Evolutionary conservation across 2,797 vertebrate genomes (phyloP).

Genomic region (Allobates femoralis): DNA sequence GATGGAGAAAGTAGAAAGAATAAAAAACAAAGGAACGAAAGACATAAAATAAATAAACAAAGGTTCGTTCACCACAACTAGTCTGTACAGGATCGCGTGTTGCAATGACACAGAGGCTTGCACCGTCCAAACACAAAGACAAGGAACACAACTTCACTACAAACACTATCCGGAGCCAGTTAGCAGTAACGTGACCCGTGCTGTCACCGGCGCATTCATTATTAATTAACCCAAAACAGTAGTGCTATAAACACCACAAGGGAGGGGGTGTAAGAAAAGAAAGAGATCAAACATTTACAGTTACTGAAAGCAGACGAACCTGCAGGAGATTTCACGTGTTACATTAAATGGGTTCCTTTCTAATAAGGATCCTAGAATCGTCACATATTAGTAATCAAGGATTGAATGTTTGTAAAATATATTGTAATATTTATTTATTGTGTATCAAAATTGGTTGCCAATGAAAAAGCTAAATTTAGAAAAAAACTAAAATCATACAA

Average conservation of each 20-base stretch:
- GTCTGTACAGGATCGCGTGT: not conserved
- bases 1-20: not conserved
- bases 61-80: not conserved
- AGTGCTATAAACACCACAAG: slow-evolving; percentile 65
- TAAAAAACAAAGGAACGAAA: too few species aligned
- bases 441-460: too few species aligned
- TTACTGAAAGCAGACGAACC: slow-evolving; percentile 13
- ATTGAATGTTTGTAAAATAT: too few species aligned
- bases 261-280: slow-evolving; percentile 46
- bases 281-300: slow-evolving; percentile 35
- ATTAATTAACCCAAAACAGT: slow-evolving; percentile 79
- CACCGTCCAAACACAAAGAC: slow-evolving; percentile 61
- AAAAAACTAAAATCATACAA: not conserved
- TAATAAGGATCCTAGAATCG: not conserved
- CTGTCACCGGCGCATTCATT: slow-evolving; percentile 79
- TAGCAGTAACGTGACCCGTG: slow-evolving; percentile 74
- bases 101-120: not conserved
- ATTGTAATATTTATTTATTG: too few species aligned
- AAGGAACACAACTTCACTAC: slow-evolving; percentile 25
- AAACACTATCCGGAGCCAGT: slow-evolving; percentile 65
- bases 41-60: not conserved
- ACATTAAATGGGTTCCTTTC: not conserved
- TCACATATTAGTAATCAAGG: too few species aligned
- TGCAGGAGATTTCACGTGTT: not conserved
- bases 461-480: not conserved